Percentiles rank a stretch among this genome's conserved stretches.
These are phyloP conservation scores for Gambusia affinis DNA, from an alignment of 2,113 vertebrate species.

Conservation along the genomic window DNA sequence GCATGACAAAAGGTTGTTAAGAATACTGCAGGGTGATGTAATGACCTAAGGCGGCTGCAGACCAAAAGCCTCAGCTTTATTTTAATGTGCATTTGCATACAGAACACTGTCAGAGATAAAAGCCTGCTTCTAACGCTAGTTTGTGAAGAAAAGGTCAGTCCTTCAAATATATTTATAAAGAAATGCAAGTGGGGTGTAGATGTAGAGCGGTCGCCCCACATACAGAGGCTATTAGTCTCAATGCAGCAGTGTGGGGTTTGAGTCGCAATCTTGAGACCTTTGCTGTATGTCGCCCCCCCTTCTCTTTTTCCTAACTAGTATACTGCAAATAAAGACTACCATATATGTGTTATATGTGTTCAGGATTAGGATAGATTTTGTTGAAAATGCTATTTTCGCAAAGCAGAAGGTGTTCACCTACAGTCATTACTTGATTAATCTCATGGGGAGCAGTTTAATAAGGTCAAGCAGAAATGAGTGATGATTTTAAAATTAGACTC, in stretches of 20 bases:
- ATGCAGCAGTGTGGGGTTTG: too few species aligned
- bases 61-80: not conserved
- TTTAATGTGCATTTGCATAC: not conserved
- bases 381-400: not conserved
- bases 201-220: too few species aligned
- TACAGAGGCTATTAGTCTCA: too few species aligned
- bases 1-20: not conserved
- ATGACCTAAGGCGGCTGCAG: not conserved
- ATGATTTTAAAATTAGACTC: constrained; percentile 24
- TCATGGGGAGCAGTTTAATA: not conserved
- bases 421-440: not conserved
- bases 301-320: too few species aligned
- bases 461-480: not conserved
- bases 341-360: not conserved
- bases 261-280: too few species aligned
- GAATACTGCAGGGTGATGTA: constrained; percentile 3
- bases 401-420: not conserved
- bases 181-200: not conserved
- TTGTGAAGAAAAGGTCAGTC: not conserved
- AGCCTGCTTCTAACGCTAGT: not conserved
- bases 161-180: not conserved
- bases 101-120: constrained; percentile 4
- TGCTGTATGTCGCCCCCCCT: too few species aligned
- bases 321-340: too few species aligned
- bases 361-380: not conserved